A percentile compares a stretch with the other conserved stretches of the same genome.
Conservation (phyloP, 2,113 vertebrate species). For the Edolisoma coerulescens region DNA sequence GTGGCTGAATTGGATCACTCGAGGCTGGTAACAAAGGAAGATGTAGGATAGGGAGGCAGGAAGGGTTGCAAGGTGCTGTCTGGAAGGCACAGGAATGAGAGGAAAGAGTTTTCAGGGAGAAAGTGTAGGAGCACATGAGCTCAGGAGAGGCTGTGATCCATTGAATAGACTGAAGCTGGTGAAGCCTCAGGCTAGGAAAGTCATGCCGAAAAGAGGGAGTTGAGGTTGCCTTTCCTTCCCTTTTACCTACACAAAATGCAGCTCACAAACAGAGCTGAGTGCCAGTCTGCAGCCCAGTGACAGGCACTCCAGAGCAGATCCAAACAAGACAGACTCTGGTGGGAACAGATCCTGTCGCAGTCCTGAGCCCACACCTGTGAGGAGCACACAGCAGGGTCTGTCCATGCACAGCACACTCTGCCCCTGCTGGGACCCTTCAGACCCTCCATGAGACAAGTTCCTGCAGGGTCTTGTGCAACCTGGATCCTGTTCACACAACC, state of each 20-base stretch:
- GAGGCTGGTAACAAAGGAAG: background rate
- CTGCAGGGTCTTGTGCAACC: background rate
- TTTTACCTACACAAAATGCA: background rate
- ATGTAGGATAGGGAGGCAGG: background rate
- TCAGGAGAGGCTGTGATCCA: background rate
- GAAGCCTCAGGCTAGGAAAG: background rate
- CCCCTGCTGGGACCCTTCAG: background rate
- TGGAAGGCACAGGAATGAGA: background rate
- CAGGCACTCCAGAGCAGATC: background rate
- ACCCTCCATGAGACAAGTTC: background rate
- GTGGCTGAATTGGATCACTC: background rate
- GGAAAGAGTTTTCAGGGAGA: background rate
- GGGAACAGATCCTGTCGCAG: fast-evolving
- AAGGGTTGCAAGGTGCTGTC: background rate
- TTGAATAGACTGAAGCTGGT: background rate
- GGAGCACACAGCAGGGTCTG: background rate
- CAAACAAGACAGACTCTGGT: background rate
- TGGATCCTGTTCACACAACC: background rate
- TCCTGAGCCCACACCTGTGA: fast-evolving
- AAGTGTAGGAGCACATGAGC: background rate
- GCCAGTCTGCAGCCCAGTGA: background rate
- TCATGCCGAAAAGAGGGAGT: background rate
- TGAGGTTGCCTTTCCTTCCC: background rate
- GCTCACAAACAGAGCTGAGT: background rate
- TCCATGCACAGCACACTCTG: fast-evolving